Evolutionary conservation across 1,140 invertebrate species (phyloP), one percentile per base, ranked within the genome.

Genomic region (Panagrolaimus sp.): DNA sequence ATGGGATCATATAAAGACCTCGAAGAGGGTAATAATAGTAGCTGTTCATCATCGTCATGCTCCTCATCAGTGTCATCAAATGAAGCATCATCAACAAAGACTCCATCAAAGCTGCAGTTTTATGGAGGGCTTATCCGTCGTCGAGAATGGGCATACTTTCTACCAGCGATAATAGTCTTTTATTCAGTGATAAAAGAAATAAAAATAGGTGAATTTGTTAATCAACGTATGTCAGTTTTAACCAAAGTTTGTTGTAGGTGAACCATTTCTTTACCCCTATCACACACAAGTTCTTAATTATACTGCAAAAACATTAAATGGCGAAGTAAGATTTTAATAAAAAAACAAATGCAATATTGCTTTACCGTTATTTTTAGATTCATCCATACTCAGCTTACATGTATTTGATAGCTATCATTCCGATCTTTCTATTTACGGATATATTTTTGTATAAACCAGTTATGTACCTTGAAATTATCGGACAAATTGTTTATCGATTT

Each of bases 341-440:
- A 71, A 9, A n/a, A 45, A 5, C 72, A 69, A 23, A 31, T 44
- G 51, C 20, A 25, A 16, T 13, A 9, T 53, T 9, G 51, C 20
- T n/a, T 53, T 23, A n/a, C n/a, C n/a, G n/a, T n/a, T n/a, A n/a
- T 20, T 87, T 89, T 77, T 86, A 75, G 77, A 72, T 77, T 11
- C 79, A 77, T 67, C 77, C 77, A 14, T 73, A 53, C 27, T 71
- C 72, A 2, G 79, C 77, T 23, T 77, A 77, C 57, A 69, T 64
- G 5, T 79, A 77, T 31, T 23, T 72, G 47, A 47, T 79, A 0
- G 63, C 77, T 8, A 61, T 79, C 20, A 57, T 77, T 5, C 76
- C 76, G 16, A 79, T 77, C 38, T 77, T 77, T 65, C 64, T 77
- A 9, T 64, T 77, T n/a, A 77, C 76, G 11, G 76, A 77, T 61